Evolutionary conservation across 2,797 vertebrate genomes (phyloP).

Genomic region (Podargus strigoides): DNA sequence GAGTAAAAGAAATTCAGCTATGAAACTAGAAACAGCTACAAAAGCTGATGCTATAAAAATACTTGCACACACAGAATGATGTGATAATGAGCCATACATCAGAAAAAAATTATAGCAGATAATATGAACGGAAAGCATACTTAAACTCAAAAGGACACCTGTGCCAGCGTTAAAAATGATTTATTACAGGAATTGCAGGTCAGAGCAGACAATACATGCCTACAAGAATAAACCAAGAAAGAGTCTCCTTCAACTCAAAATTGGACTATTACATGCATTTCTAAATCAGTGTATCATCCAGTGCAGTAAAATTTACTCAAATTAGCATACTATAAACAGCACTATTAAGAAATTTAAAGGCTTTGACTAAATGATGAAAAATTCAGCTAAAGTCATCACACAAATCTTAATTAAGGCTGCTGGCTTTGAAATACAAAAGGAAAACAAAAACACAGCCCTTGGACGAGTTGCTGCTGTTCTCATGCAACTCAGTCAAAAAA

Average conservation of each 20-base stretch:
- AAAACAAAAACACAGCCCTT: conserved; percentile 3
- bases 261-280: conserved; percentile 1
- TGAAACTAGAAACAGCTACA: neutral
- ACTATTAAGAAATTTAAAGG: conserved; percentile 40
- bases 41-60: conserved; percentile 40
- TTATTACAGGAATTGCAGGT: conserved; percentile 34
- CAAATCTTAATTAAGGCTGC: conserved; percentile 46
- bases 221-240: conserved; percentile 23
- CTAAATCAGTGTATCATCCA: conserved; percentile 20
- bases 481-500: neutral
- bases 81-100: conserved; percentile 53
- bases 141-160: conserved; percentile 62
- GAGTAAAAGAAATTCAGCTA: neutral
- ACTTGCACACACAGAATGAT: conserved; percentile 18
- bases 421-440: conserved; percentile 15
- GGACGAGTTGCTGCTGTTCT: neutral
- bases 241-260: neutral
- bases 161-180: conserved; percentile 20
- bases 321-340: conserved; percentile 49
- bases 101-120: conserved; percentile 48
- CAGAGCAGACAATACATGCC: neutral
- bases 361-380: conserved; percentile 37
- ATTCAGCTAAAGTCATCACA: conserved; percentile 26
- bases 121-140: conserved; percentile 37
- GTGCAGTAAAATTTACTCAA: conserved; percentile 31